phyloP scores from a whole-genome alignment of 1,140 invertebrate species.

The Teleogryllus occipitalis region DNA sequence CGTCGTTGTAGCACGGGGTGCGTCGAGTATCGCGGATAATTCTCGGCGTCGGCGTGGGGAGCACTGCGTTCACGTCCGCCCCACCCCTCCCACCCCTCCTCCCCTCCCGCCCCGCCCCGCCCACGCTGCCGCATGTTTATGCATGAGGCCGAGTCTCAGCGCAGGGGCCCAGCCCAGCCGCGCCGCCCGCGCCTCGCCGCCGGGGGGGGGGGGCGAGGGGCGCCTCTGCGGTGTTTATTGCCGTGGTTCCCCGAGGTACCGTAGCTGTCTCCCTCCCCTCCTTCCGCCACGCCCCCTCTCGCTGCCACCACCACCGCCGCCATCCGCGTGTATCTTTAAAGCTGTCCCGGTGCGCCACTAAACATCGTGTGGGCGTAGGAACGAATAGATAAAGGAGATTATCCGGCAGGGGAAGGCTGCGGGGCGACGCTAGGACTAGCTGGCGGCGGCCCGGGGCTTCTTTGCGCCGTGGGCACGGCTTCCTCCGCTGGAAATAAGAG shows the following conservation, averaged over 20 bases:
- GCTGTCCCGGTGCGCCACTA: neutral
- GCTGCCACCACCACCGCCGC: too few species aligned
- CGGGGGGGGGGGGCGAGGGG: too few species aligned
- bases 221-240: too few species aligned
- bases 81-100: too few species aligned
- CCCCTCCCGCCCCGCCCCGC: too few species aligned
- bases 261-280: too few species aligned
- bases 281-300: neutral
- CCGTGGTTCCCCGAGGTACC: too few species aligned
- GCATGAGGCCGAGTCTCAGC: too few species aligned
- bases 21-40: neutral
- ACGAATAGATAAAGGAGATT: conserved; percentile 1
- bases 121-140: too few species aligned
- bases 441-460: neutral
- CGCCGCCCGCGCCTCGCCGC: too few species aligned
- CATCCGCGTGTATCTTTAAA: neutral
- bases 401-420: neutral
- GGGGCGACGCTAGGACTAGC: neutral
- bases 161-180: too few species aligned
- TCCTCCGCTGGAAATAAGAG: neutral
- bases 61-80: too few species aligned
- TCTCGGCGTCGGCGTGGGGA: neutral
- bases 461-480: neutral
- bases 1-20: neutral
- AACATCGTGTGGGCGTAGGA: neutral